These are phyloP conservation scores for Ylistrum balloti DNA, from an alignment of 1,140 invertebrate genomes.

Conservation along the genomic window DNA sequence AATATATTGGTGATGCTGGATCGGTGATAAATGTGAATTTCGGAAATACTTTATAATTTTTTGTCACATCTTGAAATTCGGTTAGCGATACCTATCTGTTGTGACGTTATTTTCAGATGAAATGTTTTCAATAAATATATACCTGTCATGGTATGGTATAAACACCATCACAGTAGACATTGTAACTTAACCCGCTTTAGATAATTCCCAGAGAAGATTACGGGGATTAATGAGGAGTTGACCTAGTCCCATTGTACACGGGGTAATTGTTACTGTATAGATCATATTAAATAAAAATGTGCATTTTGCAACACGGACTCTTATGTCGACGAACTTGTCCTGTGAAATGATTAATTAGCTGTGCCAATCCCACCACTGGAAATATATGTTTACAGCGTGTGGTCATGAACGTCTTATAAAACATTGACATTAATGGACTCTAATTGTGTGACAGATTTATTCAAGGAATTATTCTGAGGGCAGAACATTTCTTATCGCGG, in stretches of 20 bases:
- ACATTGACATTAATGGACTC: slow-evolving; percentile 1
- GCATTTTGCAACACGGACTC: neutral
- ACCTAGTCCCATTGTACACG: too few relatives aligned
- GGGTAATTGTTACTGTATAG: too few relatives aligned
- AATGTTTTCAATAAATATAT: too few relatives aligned
- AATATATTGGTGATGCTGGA: too few relatives aligned
- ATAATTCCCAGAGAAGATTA: neutral
- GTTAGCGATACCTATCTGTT: too few relatives aligned
- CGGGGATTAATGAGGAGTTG: neutral
- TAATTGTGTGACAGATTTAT: neutral
- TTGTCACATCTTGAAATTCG: too few relatives aligned
- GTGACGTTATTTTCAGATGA: too few relatives aligned
- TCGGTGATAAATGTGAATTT: too few relatives aligned
- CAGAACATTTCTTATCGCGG: neutral
- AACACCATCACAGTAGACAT: neutral
- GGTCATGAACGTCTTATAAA: neutral
- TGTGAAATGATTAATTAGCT: neutral
- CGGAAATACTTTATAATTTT: too few relatives aligned
- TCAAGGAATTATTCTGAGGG: neutral
- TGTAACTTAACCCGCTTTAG: neutral
- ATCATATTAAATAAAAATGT: neutral
- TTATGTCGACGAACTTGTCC: neutral
- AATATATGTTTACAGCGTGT: neutral
- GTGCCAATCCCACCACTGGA: neutral
- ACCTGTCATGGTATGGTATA: neutral